phyloP scores from a whole-genome alignment of 2,888 invertebrate genomes.

The Choristoneura rosaceana region DNA sequence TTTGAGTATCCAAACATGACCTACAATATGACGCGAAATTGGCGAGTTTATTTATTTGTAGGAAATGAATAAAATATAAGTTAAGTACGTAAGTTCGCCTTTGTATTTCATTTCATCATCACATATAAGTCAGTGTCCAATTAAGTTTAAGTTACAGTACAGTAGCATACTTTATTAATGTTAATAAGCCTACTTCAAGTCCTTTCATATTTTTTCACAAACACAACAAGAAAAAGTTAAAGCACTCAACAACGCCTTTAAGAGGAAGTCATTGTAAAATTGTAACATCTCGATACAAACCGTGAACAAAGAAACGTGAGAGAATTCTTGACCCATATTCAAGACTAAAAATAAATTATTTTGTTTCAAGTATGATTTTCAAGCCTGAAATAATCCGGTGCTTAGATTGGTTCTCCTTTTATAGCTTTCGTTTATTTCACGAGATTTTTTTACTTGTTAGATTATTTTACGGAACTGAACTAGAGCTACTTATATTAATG shows the following conservation, averaged over 20 bases:
- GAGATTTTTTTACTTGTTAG: neutral
- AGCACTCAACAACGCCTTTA: neutral
- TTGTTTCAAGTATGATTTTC: neutral
- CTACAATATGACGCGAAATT: too few species aligned
- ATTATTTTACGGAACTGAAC: too few species aligned
- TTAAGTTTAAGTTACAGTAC: too few species aligned
- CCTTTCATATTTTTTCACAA: neutral
- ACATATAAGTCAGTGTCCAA: too few species aligned
- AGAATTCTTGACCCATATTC: conserved; percentile 1
- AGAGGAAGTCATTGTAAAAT: neutral
- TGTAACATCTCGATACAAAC: neutral
- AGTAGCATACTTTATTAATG: too few species aligned
- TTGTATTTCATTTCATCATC: too few species aligned
- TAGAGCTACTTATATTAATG: too few species aligned
- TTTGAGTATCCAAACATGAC: too few species aligned
- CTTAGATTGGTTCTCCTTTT: neutral
- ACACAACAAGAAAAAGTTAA: neutral
- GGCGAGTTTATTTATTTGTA: too few species aligned
- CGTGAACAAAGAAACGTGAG: conserved; percentile 5
- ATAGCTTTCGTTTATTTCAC: neutral
- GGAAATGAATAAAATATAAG: too few species aligned
- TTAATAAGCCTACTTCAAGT: too few species aligned
- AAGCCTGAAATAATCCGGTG: neutral
- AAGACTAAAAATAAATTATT: neutral
- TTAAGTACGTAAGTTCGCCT: too few species aligned